Base-by-base conservation (phyloP, 2,113 vertebrate genomes). In the Rhabdornis inornatus region DNA sequence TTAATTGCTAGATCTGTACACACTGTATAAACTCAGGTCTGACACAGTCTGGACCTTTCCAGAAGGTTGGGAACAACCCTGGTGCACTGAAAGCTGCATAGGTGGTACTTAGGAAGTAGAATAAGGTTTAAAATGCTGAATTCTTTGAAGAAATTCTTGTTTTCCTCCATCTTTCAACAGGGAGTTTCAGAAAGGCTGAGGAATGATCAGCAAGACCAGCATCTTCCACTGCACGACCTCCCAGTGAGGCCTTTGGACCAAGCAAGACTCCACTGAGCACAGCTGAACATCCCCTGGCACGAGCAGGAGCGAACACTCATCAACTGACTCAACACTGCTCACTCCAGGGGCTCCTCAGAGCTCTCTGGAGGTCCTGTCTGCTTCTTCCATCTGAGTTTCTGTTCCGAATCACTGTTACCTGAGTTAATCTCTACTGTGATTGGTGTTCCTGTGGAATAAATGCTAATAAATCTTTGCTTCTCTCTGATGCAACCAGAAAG, bases 381-480 rank as follows among this genome's bases (percentile, higher is more conserved):
- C 92, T 83, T 35, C 94, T 82, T 64, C 57, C 60, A 6, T 6
- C 92, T 53, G 60, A 33, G 28, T 27, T 75, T 44, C 85, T 95
- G 47, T 56, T 35, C 60, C 40, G 1, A 66, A 92, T 81, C 90
- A 83, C 79, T 68, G 78, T 21, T 40, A 39, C 39, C 61, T 31
- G 49, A 93, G 47, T 80, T 88, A 50, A 87, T 88, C 68, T 83
- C 83, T 87, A 23, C 69, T 2, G 5, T 84, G 90, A 86, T 82
- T 93, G 82, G 61, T 75, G 60, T 39, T 83, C 66, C 23, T 77
- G 31, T 21, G 52, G 63, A 84, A 89, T 35, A 76, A 71, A 61
- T 10, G 35, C 68, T 81, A 96, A 97, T 97, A 97, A 95, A 97
- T 39, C 94, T 96, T 87, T 74, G 84, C 72, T 95, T 96, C 53